Evolutionary conservation across 2,888 invertebrate genomes (phyloP).

Genomic region (Caradrina clavipalpis): DNA sequence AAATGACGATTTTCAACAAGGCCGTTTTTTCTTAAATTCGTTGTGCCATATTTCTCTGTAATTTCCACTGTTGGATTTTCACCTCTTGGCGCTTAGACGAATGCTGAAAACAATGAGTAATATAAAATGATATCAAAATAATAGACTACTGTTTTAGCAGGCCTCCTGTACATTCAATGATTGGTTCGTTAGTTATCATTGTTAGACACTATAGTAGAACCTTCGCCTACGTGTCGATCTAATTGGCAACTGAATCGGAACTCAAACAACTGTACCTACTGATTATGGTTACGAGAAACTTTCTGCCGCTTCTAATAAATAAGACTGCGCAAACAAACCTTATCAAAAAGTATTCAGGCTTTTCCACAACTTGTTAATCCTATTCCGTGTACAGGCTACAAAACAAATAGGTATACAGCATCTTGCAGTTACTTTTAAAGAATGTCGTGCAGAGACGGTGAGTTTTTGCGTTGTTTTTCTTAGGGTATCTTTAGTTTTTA

Average conservation of each 20-base stretch:
- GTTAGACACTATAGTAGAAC: background rate
- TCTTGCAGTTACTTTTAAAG: background rate
- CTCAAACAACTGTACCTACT: conserved; percentile 13
- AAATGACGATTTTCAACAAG: too few species aligned
- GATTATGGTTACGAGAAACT: conserved; percentile 30
- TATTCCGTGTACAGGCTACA: conserved; percentile 36
- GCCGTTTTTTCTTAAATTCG: too few species aligned
- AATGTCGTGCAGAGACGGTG: background rate
- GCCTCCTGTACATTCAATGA: too few species aligned
- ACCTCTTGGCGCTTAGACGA: too few species aligned
- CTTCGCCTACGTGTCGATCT: background rate
- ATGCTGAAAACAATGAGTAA: too few species aligned
- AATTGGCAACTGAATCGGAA: conserved; percentile 1
- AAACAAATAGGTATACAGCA: background rate
- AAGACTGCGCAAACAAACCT: conserved; percentile 51
- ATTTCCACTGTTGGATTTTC: too few species aligned
- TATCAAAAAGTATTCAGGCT: conserved; percentile 55
- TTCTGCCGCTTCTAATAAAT: conserved; percentile 42
- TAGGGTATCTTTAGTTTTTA: background rate
- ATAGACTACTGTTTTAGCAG: too few species aligned
- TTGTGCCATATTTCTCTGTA: too few species aligned
- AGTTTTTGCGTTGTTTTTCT: background rate
- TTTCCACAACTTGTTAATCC: conserved; percentile 57
- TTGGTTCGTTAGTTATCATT: background rate
- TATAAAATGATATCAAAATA: too few species aligned